Evolutionary conservation across 2,113 vertebrate genomes (phyloP), one percentile per base, ranked within the genome.

Genomic region (Corythornis vintsioides): DNA sequence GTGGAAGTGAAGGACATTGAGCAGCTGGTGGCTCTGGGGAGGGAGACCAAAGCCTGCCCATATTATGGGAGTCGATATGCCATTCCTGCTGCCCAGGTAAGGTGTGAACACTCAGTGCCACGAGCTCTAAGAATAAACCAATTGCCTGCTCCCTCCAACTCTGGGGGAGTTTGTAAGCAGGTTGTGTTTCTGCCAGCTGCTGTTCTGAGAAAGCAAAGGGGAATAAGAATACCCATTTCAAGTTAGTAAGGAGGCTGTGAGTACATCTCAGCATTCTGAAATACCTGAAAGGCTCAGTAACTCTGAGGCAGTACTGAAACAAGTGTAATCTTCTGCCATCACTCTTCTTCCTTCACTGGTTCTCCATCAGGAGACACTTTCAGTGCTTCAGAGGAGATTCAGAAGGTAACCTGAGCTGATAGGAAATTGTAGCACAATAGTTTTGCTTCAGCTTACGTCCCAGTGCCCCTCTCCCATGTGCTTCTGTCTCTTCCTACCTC

Each of bases 31-130:
- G 80, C 97, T 40, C 97, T 98, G 60, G 99, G 98, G 64, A 98
- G 90, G 91, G 97, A 98, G 72, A 96, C 83, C 2, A 98, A 97
- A 78, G 98, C 98, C 22, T 99, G 99, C 77, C 99, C 99, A 1
- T 99, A 99, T 74, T 99, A 99, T 6, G 97, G 98, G 85, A 98
- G 98, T 76, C 98, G 98, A n/a, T 97, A 98, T 0, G 97, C 99
- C 45, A 96, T 99, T 78, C 98, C 99, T 38, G 97, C 98, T 76
- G 99, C 99, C 74, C 98, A 98, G 97, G 98, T 98, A 56, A 96
- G 89, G 24, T 1, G 3, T 18, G 16, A 16, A 3, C 2, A 38
- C n/a, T 71, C 77, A 45, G 57, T 52, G 48, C 33, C 43, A 63
- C 52, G 11, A 6, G 6, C 22, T 83, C 12, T 61, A 50, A 45